phyloP scores from a whole-genome alignment of 2,888 invertebrate species.

The Cerceris ruficornis region DNA sequence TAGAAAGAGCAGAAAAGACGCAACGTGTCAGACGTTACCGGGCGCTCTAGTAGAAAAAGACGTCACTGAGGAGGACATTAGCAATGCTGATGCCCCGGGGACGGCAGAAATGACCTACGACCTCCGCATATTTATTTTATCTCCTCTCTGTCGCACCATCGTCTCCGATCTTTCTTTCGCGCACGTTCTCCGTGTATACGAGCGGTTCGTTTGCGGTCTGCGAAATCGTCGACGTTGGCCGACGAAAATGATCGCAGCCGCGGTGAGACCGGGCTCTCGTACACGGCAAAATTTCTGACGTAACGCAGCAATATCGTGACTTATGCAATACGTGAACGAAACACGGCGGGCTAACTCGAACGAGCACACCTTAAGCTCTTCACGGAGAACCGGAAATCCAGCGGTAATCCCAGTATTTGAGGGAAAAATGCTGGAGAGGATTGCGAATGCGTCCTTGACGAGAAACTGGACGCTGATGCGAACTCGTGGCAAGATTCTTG shows the following conservation, averaged over 20 bases:
- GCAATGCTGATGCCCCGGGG: constrained; percentile 74
- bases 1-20: too few relatives aligned
- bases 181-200: not conserved
- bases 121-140: constrained; percentile 69
- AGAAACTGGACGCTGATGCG: too few relatives aligned
- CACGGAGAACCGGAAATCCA: constrained; percentile 6
- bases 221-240: constrained; percentile 27
- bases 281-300: constrained; percentile 48
- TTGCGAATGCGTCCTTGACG: not conserved
- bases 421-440: not conserved
- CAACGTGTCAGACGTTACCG: not conserved
- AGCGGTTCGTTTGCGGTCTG: constrained; percentile 26
- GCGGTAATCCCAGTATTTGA: not conserved
- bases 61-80: constrained; percentile 68
- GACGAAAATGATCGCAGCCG: constrained; percentile 44
- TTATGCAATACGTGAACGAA: constrained; percentile 40
- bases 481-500: too few relatives aligned
- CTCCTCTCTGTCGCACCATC: constrained; percentile 24
- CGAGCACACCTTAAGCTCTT: constrained; percentile 25
- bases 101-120: constrained; percentile 69
- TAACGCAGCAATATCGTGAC: constrained; percentile 35
- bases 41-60: constrained; percentile 44
- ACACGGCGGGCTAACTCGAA: constrained; percentile 9
- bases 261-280: constrained; percentile 22
- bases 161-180: constrained; percentile 2